Evolutionary conservation across 2,888 invertebrate species (phyloP), one percentile per base, ranked within the genome.

Genomic region (Metacarcinus magister): DNA sequence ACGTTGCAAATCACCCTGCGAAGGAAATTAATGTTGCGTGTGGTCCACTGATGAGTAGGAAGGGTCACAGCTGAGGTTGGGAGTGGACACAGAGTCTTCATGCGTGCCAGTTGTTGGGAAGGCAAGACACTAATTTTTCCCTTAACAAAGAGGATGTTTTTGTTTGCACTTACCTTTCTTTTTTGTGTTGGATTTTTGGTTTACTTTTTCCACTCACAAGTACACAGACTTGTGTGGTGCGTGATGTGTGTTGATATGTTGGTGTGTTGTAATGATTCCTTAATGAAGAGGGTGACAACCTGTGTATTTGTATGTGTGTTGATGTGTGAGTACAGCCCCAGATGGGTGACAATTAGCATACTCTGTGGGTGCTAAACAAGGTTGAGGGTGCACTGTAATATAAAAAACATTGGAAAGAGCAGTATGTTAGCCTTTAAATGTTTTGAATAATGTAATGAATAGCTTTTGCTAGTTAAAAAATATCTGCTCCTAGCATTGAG

Each of bases 131-230:
- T 28, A 5, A 23, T n/a, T 75, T 75, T 75, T 75, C 8, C 75
- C n/a, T 28, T 75, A n/a, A 75, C 28, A 7, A 2, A n/a, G n/a
- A n/a, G n/a, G 28, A 75, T 28, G 60, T 75, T 75, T 75, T 75
- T 75, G 75, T 54, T 92, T 92, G n/a, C 28, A 75, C 28, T 75
- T 75, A 75, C 19, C 75, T 28, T 75, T 75, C n/a, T n/a, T 23
- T 75, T 92, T 60, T 92, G n/a, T 92, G 44, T 92, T 46, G 23
- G 13, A 13, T 92, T 32, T 91, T 91, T 46, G 23, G 13, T 44
- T 92, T 32, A 39, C 39, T 44, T 92, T 92, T 43, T 43, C 13
- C 23, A 92, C n/a, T 48, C 92, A 92, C 92, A 92, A 28, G 28
- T n/a, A n/a, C 46, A 92, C 46, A 92, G n/a, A 92, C 3, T 87